Evolutionary conservation across 2,113 vertebrate species (phyloP), one percentile per base, ranked within the genome.

Genomic region (Copsychus sechellarum): DNA sequence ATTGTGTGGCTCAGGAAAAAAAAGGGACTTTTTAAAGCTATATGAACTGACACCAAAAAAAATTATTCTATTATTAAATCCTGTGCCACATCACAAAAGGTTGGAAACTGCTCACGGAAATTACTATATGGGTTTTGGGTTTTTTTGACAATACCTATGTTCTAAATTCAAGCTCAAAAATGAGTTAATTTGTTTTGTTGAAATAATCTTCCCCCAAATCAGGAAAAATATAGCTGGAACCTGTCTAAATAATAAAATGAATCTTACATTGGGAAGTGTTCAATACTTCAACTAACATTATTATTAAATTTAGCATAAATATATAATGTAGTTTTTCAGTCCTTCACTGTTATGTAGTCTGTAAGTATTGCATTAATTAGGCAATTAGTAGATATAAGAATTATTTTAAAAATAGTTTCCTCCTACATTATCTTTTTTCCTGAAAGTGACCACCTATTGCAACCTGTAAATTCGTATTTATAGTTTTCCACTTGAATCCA

Each of bases 61-160:
- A 54, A 48, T 6, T 0, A 66, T 65, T 34, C 16, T 53, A 13
- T 58, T 74, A 66, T 24, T 70, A 36, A 79, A 71, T 57, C 42
- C 31, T 51, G 8, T 36, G 7, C 34, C 13, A 38, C 26, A 40
- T n/a, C 12, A 50, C 29, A 57, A 79, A 65, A 65, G 48, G 28
- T 60, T 45, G 67, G 22, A 86, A 93, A 84, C 7, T 65, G 42
- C 26, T 48, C 38, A 67, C 5, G 26, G 53, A 86, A 81, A 84
- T 60, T 13, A 61, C 17, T 47, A 0, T 18, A 8, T 13, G 3
- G 11, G 3, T 3, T 5, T 3, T 4, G 19, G 19, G 5, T 43
- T 71, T 54, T 65, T 54, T 73, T 25, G 3, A 53, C 38, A 53
- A 19, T 43, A 64, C 9, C 11, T n/a, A 12, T 62, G 11, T 65